Conservation (phyloP, 2,113 vertebrate species). For the Sylvicapra grimmia region DNA sequence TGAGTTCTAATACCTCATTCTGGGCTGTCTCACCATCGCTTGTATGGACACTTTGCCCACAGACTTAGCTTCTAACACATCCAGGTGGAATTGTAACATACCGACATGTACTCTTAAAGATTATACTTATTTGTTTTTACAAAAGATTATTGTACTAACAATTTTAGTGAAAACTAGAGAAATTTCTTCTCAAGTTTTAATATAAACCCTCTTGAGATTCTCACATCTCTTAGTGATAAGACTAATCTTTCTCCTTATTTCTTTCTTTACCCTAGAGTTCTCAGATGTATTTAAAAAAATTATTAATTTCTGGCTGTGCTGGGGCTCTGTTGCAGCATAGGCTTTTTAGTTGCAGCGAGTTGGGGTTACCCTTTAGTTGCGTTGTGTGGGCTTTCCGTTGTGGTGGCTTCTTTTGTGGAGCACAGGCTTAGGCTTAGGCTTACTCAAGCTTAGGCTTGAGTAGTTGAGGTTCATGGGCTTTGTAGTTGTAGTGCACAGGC, state of each 20-base stretch:
- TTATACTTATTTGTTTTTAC: not conserved
- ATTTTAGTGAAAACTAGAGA: not conserved
- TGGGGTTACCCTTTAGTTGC: not conserved
- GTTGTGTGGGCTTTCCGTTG: not conserved
- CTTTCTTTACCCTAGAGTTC: not conserved
- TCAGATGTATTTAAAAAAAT: not conserved
- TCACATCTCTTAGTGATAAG: not conserved
- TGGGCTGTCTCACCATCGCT: not conserved
- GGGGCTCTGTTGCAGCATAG: not conserved
- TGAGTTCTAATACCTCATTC: not conserved
- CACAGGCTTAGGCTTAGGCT: not conserved
- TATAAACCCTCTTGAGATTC: not conserved
- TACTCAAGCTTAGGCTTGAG: not conserved
- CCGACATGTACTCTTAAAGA: not conserved
- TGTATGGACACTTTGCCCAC: not conserved
- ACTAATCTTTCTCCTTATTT: not conserved
- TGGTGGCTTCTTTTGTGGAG: not conserved
- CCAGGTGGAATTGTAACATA: not conserved
- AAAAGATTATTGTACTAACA: not conserved
- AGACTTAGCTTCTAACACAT: not conserved
- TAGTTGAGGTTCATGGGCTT: not conserved
- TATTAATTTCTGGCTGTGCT: not conserved
- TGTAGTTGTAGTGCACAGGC: not conserved
- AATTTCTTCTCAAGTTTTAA: not conserved
- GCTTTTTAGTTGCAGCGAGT: not conserved